These are phyloP conservation scores for Asarcornis scutulata DNA, from an alignment of 2,113 vertebrate species.

Conservation along the genomic window DNA sequence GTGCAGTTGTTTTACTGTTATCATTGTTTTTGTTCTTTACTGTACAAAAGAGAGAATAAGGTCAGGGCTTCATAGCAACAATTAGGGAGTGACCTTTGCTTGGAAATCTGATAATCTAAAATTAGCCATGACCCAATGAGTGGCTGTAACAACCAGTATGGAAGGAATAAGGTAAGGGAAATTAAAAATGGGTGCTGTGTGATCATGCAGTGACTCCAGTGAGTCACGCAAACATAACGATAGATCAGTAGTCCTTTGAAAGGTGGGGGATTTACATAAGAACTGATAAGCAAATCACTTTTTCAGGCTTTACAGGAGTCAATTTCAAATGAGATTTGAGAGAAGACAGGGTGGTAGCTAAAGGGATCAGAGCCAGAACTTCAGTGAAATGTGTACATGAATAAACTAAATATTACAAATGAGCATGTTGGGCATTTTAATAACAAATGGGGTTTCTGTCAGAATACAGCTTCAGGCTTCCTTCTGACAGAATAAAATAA, in stretches of 20 bases:
- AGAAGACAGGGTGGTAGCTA: not conserved
- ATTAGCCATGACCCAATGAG: not conserved
- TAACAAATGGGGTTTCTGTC: not conserved
- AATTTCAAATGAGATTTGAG: not conserved
- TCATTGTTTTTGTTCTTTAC: not conserved
- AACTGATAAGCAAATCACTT: not conserved
- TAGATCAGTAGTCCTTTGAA: not conserved
- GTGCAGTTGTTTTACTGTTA: not conserved
- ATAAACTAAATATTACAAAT: not conserved
- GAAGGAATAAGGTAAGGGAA: not conserved
- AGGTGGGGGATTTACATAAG: not conserved
- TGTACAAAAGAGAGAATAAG: not conserved
- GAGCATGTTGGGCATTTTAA: not conserved
- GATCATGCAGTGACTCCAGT: not conserved
- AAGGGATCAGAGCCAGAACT: not conserved
- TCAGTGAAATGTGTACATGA: not conserved
- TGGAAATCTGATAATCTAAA: not conserved
- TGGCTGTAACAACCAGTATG: not conserved
- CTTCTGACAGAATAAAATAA: not conserved
- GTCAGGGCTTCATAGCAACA: not conserved
- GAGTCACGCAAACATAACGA: not conserved
- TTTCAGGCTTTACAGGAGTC: not conserved
- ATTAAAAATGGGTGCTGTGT: not conserved
- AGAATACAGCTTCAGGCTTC: not conserved
- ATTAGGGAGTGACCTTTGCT: not conserved